Percentiles rank a stretch among this genome's conserved stretches.
Conservation (phyloP, 2,888 invertebrate species). For the Cryptus viduatorius region DNA sequence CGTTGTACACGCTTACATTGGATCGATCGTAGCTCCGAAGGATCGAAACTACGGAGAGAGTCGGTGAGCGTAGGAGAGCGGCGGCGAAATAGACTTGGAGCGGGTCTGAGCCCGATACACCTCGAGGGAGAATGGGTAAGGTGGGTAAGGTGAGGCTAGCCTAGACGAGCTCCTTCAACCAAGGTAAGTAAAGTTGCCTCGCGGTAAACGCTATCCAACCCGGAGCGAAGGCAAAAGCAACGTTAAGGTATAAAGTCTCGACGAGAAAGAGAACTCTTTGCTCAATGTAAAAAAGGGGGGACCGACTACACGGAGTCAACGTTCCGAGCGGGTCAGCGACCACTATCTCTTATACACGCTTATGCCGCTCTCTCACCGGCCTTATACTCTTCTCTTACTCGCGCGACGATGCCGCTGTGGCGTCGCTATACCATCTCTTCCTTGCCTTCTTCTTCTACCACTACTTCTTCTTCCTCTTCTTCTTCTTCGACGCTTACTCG, state of each 20-base stretch:
- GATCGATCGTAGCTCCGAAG: not conserved
- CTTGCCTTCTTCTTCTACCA: not conserved
- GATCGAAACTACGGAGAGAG: slow-evolving; percentile 5
- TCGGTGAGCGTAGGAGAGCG: slow-evolving; percentile 12
- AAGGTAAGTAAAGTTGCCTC: slow-evolving; percentile 62
- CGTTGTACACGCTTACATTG: not conserved
- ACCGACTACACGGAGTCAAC: slow-evolving; percentile 84
- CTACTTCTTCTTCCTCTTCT: slow-evolving; percentile 2
- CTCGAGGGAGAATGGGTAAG: slow-evolving; percentile 61
- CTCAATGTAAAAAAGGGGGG: slow-evolving; percentile 68
- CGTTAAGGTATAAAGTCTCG: slow-evolving; percentile 49
- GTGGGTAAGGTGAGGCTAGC: slow-evolving; percentile 55
- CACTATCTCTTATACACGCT: slow-evolving; percentile 79
- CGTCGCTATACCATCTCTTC: slow-evolving; percentile 56
- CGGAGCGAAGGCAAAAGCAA: slow-evolving; percentile 56
- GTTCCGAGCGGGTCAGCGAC: slow-evolving; percentile 85
- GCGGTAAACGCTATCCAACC: slow-evolving; percentile 57
- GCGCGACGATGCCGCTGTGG: slow-evolving; percentile 52
- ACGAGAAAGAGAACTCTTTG: slow-evolving; percentile 33
- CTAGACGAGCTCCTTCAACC: slow-evolving; percentile 54
- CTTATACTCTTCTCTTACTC: slow-evolving; percentile 66
- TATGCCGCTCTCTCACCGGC: slow-evolving; percentile 74
- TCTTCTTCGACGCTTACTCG: slow-evolving; percentile 10
- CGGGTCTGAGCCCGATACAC: slow-evolving; percentile 5
- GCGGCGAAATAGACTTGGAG: not conserved